Base-by-base conservation (phyloP, 1,140 invertebrate species). In the Drosophila nebulosa region DNA sequence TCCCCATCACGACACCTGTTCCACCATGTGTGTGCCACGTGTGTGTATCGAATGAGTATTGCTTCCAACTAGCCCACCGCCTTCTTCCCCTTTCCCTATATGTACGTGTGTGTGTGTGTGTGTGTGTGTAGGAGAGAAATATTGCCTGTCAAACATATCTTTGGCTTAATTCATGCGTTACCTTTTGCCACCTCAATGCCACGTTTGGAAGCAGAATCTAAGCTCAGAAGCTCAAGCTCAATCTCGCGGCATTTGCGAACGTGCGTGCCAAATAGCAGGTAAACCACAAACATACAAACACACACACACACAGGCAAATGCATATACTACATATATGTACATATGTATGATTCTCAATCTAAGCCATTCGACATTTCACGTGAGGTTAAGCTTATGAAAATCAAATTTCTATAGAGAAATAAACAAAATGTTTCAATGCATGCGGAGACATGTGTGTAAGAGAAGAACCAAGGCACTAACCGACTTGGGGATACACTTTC, bases 131-230 rank as follows among this genome's bases (percentile, higher is more conserved):
- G 22, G 42, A 16, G 10, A 62, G 27, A 72, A 75, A 75, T 75
- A 75, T 75, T 75, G 73, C 72, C 73, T 75, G 73, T 75, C 73
- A 75, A 75, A 75, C 73, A 75, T 75, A 75, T 75, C 72, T 68
- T 69, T 75, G 64, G 73, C 73, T 75, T 75, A 75, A 75, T 75
- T 75, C 73, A 75, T 75, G 73, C 73, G 73, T 75, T 62, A 58
- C 64, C 65, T 67, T 42, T 53, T 42, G 52, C 35, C 14, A 35
- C 14, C 65, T 39, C 36, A 22, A 30, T 59, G 21, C 51, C 22
- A n/a, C 27, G 60, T 22, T 22, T 21, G 32, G 36, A 52, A 51
- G n/a, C 63, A 27, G 53, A 57, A 14, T 56, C 51, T 22, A 42
- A 14, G 2, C 36, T 35, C 39, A 36, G 16, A 26, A 32, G 30